Evolutionary conservation across 1,140 invertebrate genomes (phyloP).

Genomic region (Leguminivora glycinivorella): DNA sequence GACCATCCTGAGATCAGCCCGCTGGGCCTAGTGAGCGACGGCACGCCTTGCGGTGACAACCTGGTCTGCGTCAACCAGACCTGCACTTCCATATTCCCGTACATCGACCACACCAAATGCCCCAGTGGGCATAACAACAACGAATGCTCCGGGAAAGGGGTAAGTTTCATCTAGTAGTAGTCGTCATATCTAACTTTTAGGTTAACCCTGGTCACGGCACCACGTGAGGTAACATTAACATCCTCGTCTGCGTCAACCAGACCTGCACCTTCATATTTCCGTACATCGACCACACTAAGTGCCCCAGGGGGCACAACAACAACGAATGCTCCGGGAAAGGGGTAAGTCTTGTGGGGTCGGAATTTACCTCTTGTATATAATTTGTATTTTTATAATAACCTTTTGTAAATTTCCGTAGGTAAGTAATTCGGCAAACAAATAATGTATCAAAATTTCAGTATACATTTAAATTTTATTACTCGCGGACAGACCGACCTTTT

Average conservation of each 20-base stretch:
- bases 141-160: conserved; percentile 96
- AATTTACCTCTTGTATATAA: too few relatives aligned
- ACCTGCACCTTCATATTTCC: conserved; percentile 91
- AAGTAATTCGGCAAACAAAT: too few relatives aligned
- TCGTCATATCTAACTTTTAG: too few relatives aligned
- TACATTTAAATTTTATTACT: too few relatives aligned
- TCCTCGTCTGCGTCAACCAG: conserved; percentile 95
- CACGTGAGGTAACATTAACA: conserved; percentile 93
- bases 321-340: conserved; percentile 96
- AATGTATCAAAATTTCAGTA: too few relatives aligned
- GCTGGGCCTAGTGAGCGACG: conserved; percentile 91
- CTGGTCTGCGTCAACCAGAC: conserved; percentile 96
- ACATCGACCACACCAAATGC: conserved; percentile 91
- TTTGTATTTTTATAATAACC: too few relatives aligned
- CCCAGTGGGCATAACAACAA: conserved; percentile 92
- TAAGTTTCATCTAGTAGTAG: too few relatives aligned
- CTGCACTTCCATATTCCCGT: conserved; percentile 89
- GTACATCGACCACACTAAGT: conserved; percentile 90
- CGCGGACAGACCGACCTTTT: too few relatives aligned
- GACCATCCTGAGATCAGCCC: conserved; percentile 83
- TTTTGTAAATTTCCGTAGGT: too few relatives aligned
- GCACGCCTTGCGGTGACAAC: conserved; percentile 94
- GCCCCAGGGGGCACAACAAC: conserved; percentile 92
- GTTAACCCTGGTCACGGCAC: too few relatives aligned
- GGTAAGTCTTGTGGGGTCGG: too few relatives aligned